Conservation (phyloP, 2,113 vertebrate genomes). For the Illadopsis cleaveri region DNA sequence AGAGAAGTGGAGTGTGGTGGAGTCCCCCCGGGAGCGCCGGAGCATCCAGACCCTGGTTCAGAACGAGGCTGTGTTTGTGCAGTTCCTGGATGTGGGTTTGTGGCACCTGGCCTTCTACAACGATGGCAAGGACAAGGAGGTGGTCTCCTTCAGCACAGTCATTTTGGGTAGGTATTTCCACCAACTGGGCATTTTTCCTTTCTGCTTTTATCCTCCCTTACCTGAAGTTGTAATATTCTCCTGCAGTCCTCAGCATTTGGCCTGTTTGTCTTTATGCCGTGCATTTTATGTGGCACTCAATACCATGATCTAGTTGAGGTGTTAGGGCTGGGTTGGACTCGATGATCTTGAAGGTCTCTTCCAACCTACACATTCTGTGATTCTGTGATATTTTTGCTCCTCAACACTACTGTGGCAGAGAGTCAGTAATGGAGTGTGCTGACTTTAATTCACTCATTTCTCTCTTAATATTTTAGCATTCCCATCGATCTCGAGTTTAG, state of each 20-base stretch:
- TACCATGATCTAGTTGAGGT: no score
- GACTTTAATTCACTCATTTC: not conserved
- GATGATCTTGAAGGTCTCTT: no score
- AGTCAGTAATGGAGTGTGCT: not conserved
- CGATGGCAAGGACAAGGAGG: slow-evolving; percentile 93
- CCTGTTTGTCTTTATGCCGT: not conserved
- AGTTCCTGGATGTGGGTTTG: slow-evolving; percentile 92
- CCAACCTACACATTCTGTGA: no score
- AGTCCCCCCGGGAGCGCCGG: slow-evolving; percentile 90
- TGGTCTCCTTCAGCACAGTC: slow-evolving; percentile 93
- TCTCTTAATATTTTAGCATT: not conserved
- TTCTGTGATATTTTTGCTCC: no score
- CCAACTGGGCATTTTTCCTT: not conserved
- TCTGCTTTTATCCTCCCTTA: not conserved
- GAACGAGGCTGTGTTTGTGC: slow-evolving; percentile 96
- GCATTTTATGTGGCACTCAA: no score
- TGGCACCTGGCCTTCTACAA: slow-evolving; percentile 99
- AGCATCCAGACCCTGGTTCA: slow-evolving; percentile 97
- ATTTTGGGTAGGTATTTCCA: slow-evolving; percentile 83
- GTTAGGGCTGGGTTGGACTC: no score
- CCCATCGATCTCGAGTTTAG: not conserved
- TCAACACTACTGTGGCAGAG: not conserved
- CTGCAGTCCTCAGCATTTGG: not conserved
- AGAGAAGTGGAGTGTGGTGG: slow-evolving; percentile 98
- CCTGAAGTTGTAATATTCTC: not conserved